Conservation (phyloP, 1,140 invertebrate genomes). For the Chironomus striatipennis region DNA sequence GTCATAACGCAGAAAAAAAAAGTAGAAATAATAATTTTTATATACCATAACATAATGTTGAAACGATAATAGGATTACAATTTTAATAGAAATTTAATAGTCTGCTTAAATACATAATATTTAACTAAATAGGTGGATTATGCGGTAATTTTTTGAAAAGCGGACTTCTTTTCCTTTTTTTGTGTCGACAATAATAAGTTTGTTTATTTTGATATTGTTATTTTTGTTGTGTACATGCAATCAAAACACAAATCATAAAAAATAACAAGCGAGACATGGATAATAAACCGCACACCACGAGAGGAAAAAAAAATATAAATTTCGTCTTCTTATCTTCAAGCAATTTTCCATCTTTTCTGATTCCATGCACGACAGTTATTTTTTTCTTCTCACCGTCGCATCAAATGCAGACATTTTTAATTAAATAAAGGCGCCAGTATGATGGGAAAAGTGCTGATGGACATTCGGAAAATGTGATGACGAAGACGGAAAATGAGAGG, state of each 20-base stretch:
- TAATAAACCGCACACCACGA: conserved; percentile 18
- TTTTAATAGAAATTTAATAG: conserved; percentile 19
- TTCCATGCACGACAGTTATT: background rate
- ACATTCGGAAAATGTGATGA: background rate
- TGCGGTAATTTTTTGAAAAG: background rate
- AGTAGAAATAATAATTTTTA: background rate
- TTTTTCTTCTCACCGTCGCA: background rate
- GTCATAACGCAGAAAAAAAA: background rate
- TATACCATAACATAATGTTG: too few species aligned
- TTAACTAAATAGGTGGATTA: conserved; percentile 17
- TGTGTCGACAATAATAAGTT: background rate
- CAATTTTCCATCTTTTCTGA: background rate
- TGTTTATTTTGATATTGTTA: background rate
- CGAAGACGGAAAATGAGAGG: too few species aligned
- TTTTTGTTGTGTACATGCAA: background rate
- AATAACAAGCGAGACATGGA: conserved; percentile 5
- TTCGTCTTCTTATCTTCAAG: background rate
- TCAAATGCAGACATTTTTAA: conserved; percentile 17
- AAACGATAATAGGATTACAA: conserved; percentile 19
- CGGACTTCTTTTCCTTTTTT: too few species aligned
- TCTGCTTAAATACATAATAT: background rate
- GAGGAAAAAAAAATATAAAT: background rate
- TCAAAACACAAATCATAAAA: background rate
- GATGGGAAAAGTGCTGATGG: background rate
- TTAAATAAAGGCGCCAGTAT: conserved; percentile 1